These are phyloP conservation scores for Xanthorhoe designata DNA, from an alignment of 2,888 invertebrate species.

Conservation along the genomic window DNA sequence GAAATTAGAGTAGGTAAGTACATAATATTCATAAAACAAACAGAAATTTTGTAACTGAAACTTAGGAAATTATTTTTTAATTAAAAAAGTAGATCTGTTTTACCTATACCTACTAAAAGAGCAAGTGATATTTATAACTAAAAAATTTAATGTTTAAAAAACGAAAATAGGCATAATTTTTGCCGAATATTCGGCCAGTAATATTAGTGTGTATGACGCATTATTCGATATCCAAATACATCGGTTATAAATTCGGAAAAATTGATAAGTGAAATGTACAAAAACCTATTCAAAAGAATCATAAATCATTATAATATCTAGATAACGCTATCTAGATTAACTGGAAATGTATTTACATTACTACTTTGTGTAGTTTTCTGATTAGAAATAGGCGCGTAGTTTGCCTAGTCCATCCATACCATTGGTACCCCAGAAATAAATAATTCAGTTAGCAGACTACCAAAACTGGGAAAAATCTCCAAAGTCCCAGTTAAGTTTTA, in stretches of 20 bases:
- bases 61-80: no score
- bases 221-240: neutral
- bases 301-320: neutral
- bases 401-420: no score
- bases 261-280: neutral
- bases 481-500: no score
- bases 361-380: neutral
- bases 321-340: neutral
- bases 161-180: neutral
- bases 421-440: no score
- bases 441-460: no score
- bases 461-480: no score
- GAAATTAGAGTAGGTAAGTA: constrained; percentile 48
- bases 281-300: neutral
- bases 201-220: constrained; percentile 1
- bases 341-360: neutral
- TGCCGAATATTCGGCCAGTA: neutral
- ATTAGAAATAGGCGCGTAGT: no score
- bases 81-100: no score
- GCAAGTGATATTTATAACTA: no score
- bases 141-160: no score
- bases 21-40: constrained; percentile 30
- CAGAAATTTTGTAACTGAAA: neutral
- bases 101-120: no score
- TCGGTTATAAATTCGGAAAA: neutral